A percentile compares a stretch with the other conserved stretches of the same genome.
phyloP scores from a whole-genome alignment of 2,888 invertebrate genomes.

The Bugulina stolonifera region DNA sequence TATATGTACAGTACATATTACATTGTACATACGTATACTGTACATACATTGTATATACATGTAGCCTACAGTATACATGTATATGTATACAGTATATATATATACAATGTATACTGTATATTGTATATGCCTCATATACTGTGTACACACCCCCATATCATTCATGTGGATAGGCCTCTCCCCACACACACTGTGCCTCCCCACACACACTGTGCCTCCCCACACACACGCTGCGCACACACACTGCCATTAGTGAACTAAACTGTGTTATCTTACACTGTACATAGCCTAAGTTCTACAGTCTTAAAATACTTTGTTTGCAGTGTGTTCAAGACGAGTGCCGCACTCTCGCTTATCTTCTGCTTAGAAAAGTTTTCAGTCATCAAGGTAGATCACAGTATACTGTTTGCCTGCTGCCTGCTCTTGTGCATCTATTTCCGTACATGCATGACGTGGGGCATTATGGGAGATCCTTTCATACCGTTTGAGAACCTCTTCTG shows the following conservation, averaged over 20 bases:
- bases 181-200: too few relatives aligned
- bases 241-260: too few relatives aligned
- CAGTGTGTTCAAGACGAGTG: constrained; percentile 92
- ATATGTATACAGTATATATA: too few relatives aligned
- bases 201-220: too few relatives aligned
- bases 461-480: constrained; percentile 96
- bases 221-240: too few relatives aligned
- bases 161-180: too few relatives aligned
- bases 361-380: constrained; percentile 92
- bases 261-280: too few relatives aligned
- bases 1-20: neutral
- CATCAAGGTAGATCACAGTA: constrained; percentile 90
- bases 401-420: constrained; percentile 94
- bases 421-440: constrained; percentile 96
- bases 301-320: constrained; percentile 37
- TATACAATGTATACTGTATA: too few relatives aligned
- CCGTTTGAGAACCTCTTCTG: constrained; percentile 98
- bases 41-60: too few relatives aligned
- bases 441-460: constrained; percentile 87
- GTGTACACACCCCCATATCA: too few relatives aligned
- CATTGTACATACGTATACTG: neutral
- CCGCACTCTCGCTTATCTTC: constrained; percentile 91
- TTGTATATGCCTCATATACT: too few relatives aligned
- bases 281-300: neutral
- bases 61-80: too few relatives aligned